Base-by-base conservation (phyloP, 2,888 invertebrate species). In the Perithous albicinctus region DNA sequence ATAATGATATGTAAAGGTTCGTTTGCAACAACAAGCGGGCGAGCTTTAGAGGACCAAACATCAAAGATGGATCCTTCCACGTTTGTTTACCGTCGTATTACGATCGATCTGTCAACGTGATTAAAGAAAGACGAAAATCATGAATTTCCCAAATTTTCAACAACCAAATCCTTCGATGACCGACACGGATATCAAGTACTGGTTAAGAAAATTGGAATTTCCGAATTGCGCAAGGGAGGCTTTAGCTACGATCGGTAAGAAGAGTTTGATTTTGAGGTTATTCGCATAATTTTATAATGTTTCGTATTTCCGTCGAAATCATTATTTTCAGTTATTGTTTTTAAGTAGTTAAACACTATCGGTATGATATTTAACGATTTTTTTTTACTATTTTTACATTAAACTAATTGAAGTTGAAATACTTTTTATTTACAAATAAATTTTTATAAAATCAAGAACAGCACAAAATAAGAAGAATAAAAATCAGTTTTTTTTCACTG, bases 181-280 rank as follows among this genome's bases (percentile, higher is more conserved):
- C 94, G 94, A 95, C 81, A 88, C 93, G 85, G 93, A 94, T 23
- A 96, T 96, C 87, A 93, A 96, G 82, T 97, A 96, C 90, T 95
- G 96, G 91, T 90, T 97, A 63, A 93, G 97, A 79, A 97, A 97
- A 93, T 93, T 95, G 84, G 97, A 97, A 80, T 97, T 96, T 93
- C 97, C 97, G 1, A 91, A 93, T 80, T 96, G 96, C 89, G 96
- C 96, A 0, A 95, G 95, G 86, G 97, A 97, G 92, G 96, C 97
- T 26, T 93, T 97, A 8, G 93, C 93, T 69, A 95, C 95, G 93
- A 95, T 97, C 89, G 97, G 97, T 97, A 93, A 90, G 86, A 54
- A 54, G 5, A 5, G 84, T 18, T 38, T 41, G 8, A 51, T 56
- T 70, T 43, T 61, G 64, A 54, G 51, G 74, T 82, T 80, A 66